Conservation (phyloP, 2,113 vertebrate genomes). For the Emydocephalus ijimae region DNA sequence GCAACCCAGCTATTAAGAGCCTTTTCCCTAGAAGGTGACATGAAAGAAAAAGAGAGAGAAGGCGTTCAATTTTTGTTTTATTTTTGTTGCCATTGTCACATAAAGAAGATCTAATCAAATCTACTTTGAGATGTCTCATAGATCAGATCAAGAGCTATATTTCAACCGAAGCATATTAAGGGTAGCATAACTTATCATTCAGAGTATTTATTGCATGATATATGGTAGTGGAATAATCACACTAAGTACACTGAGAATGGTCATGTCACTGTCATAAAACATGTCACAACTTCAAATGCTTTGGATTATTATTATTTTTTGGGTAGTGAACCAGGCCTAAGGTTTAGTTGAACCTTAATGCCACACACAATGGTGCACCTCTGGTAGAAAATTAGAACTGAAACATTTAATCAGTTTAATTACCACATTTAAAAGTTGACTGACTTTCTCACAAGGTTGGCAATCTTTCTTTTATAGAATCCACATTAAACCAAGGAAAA, state of each 20-base stretch:
- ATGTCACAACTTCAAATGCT: not conserved
- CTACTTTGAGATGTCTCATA: not conserved
- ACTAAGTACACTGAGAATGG: not conserved
- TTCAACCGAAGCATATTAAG: constrained; percentile 19
- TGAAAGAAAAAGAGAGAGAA: not conserved
- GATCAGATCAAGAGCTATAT: constrained; percentile 4
- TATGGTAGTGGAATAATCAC: accelerated
- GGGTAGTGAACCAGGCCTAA: constrained; percentile 6
- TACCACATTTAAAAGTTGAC: not conserved
- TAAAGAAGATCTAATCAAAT: constrained; percentile 1
- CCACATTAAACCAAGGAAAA: not conserved
- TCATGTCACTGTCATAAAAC: not conserved
- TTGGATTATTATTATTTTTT: constrained; percentile 7
- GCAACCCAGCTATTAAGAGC: not conserved
- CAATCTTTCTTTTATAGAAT: not conserved
- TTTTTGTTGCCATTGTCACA: not conserved
- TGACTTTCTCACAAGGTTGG: not conserved
- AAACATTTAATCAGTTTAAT: not conserved
- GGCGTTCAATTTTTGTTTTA: not conserved
- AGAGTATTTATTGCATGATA: constrained; percentile 26
- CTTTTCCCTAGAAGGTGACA: not conserved
- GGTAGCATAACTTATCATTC: constrained; percentile 7
- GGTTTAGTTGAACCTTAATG: constrained; percentile 12
- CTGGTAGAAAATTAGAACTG: constrained; percentile 17
- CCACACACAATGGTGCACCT: constrained; percentile 12